phyloP scores from a whole-genome alignment of 1,140 invertebrate species.

The Drosophila pallidifrons region DNA sequence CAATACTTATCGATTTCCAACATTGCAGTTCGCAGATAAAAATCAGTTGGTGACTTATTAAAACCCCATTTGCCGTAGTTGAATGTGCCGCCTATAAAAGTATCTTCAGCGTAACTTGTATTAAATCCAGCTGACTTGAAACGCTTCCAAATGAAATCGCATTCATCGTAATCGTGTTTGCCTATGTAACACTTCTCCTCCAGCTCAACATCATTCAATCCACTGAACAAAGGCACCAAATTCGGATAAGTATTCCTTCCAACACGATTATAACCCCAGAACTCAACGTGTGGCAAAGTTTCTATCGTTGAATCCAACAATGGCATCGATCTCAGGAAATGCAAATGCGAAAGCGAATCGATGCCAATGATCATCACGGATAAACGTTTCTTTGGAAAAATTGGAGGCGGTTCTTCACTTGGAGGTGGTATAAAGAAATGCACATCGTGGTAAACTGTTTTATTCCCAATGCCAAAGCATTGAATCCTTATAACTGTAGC shows the following conservation, averaged over 20 bases:
- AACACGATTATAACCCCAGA: slow-evolving; percentile 92
- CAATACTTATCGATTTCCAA: slow-evolving; percentile 43
- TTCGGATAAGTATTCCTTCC: slow-evolving; percentile 93
- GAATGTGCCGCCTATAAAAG: slow-evolving; percentile 8
- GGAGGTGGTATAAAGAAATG: slow-evolving; percentile 49
- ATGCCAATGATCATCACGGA: slow-evolving; percentile 91
- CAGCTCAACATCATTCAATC: slow-evolving; percentile 87
- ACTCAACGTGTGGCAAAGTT: slow-evolving; percentile 88
- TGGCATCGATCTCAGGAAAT: slow-evolving; percentile 92
- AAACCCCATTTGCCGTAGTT: background rate
- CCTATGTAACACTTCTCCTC: slow-evolving; percentile 86
- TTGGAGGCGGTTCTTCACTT: background rate
- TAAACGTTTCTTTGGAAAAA: slow-evolving; percentile 21
- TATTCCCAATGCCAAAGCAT: background rate
- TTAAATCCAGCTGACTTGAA: slow-evolving; percentile 44
- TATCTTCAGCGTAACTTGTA: slow-evolving; percentile 55
- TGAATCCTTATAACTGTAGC: background rate
- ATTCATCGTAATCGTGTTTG: slow-evolving; percentile 8
- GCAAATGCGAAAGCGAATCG: slow-evolving; percentile 93
- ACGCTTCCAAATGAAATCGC: slow-evolving; percentile 37
- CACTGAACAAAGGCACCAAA: slow-evolving; percentile 89
- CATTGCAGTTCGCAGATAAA: slow-evolving; percentile 44
- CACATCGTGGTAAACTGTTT: slow-evolving; percentile 43
- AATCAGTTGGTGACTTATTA: slow-evolving; percentile 28
- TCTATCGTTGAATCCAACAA: slow-evolving; percentile 87